Evolutionary conservation across 2,888 invertebrate species (phyloP).

Genomic region (Cataglyphis livida): DNA sequence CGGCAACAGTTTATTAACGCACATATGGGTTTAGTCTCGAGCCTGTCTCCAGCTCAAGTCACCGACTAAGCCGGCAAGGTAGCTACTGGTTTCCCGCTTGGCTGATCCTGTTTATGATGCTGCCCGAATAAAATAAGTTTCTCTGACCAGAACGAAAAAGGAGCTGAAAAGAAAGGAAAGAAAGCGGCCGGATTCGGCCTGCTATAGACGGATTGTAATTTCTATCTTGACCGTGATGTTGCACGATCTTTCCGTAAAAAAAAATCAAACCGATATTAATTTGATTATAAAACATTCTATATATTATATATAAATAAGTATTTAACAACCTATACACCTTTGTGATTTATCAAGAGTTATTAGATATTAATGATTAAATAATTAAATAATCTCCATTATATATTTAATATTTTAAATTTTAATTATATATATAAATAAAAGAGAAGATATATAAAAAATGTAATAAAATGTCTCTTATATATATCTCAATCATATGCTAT

Average conservation of each 20-base stretch:
- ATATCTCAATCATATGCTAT: neutral
- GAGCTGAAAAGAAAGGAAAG: constrained; percentile 25
- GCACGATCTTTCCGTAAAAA: constrained; percentile 13
- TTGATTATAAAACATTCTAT: neutral
- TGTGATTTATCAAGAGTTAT: neutral
- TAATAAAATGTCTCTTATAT: neutral
- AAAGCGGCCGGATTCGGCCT: constrained; percentile 48
- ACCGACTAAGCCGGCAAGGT: constrained; percentile 63
- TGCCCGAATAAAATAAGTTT: constrained; percentile 66
- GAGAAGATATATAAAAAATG: neutral
- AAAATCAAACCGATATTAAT: constrained; percentile 7
- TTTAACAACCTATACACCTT: neutral
- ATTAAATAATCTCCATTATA: neutral
- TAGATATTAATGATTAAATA: neutral
- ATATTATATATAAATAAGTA: neutral
- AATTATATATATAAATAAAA: neutral
- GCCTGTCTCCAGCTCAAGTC: constrained; percentile 65
- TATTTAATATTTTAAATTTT: neutral
- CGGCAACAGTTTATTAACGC: constrained; percentile 71
- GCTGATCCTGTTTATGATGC: constrained; percentile 31
- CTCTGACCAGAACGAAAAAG: constrained; percentile 49
- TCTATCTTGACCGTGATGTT: constrained; percentile 14
- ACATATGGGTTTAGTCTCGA: constrained; percentile 72
- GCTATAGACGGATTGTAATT: constrained; percentile 43
- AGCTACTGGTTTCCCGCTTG: constrained; percentile 57